Evolutionary conservation across 1,140 invertebrate genomes (phyloP).

Genomic region (Cyrtorhinus lividipennis): DNA sequence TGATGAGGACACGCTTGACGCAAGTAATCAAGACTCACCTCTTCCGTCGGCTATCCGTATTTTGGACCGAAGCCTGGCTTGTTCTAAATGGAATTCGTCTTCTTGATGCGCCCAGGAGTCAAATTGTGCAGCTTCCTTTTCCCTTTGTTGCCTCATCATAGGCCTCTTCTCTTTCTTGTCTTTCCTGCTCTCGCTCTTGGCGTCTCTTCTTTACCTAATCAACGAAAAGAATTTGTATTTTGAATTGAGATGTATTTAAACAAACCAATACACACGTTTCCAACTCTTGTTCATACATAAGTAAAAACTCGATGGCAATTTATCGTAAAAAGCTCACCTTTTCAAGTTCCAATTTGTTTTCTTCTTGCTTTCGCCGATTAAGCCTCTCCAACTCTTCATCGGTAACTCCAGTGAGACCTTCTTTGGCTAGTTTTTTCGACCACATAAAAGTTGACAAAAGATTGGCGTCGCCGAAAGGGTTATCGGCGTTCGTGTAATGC

Average conservation of each 20-base stretch:
- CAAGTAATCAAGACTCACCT: constrained; percentile 30
- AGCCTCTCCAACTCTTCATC: constrained; percentile 71
- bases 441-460: constrained; percentile 89
- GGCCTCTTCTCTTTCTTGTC: constrained; percentile 82
- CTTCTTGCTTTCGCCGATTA: constrained; percentile 74
- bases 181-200: constrained; percentile 75
- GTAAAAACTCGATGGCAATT: neutral
- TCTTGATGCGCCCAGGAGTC: constrained; percentile 90
- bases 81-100: constrained; percentile 82
- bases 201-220: constrained; percentile 52
- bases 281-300: neutral
- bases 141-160: constrained; percentile 68
- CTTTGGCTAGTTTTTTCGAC: constrained; percentile 91
- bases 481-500: constrained; percentile 94
- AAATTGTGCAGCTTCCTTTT: constrained; percentile 89
- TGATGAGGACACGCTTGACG: no score
- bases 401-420: constrained; percentile 67
- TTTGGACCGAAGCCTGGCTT: constrained; percentile 74
- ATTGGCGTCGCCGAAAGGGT: constrained; percentile 95
- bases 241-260: no score
- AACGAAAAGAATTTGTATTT: no score
- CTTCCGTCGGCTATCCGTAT: constrained; percentile 92
- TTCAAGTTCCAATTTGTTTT: constrained; percentile 76
- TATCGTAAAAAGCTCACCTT: no score
- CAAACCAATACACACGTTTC: neutral